Evolutionary conservation across 2,113 vertebrate species (phyloP).

Genomic region (Mesembrinibis cayennensis): DNA sequence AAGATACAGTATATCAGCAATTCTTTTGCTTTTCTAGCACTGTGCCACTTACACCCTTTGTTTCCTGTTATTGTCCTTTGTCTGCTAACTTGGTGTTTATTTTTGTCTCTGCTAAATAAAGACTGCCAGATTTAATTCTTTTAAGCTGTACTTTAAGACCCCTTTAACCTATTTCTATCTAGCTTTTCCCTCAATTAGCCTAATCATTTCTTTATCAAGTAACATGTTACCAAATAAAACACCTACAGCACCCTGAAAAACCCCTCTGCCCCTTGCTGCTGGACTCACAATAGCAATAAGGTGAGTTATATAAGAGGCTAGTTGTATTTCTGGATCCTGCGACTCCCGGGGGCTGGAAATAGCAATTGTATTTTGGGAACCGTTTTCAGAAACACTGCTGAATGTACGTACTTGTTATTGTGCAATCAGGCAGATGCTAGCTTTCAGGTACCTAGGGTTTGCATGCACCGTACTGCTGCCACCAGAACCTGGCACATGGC

Average conservation of each 20-base stretch:
- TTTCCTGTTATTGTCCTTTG: conserved; percentile 50
- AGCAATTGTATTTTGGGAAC: conserved; percentile 43
- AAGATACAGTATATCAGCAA: not conserved
- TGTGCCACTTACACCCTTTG: not conserved
- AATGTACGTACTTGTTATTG: not conserved
- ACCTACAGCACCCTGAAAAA: not conserved
- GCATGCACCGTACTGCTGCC: not conserved
- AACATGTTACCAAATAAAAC: conserved; percentile 35
- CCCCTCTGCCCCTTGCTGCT: not conserved
- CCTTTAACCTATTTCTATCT: conserved; percentile 67
- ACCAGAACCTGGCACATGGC: not conserved
- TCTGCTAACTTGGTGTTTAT: conserved; percentile 44
- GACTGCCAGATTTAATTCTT: conserved; percentile 44
- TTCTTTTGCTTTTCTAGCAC: not conserved
- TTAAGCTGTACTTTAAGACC: conserved; percentile 51
- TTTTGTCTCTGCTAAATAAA: conserved; percentile 64
- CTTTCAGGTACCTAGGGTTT: not conserved
- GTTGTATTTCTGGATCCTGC: conserved; percentile 38
- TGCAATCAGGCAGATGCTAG: not conserved
- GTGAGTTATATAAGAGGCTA: conserved; percentile 12
- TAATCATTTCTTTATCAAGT: conserved; percentile 58
- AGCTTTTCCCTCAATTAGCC: conserved; percentile 63
- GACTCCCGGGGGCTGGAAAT: conserved; percentile 23
- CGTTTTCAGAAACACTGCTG: conserved; percentile 36
- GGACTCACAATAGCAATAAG: not conserved